These are phyloP conservation scores for Apamea sordens DNA, from an alignment of 2,888 invertebrate species.

Conservation along the genomic window DNA sequence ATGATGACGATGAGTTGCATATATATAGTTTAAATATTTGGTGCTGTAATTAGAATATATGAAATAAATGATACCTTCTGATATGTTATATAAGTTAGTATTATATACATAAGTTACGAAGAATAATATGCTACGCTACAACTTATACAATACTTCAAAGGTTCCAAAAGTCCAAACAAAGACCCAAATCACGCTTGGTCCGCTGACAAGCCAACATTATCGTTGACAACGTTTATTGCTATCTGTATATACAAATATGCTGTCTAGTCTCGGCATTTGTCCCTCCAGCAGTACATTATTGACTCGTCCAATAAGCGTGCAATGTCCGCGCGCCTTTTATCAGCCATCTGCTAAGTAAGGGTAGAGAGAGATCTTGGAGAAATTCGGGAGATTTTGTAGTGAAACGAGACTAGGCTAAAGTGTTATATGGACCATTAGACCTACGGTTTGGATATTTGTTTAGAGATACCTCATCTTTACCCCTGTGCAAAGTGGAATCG, in stretches of 20 bases:
- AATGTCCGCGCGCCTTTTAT: constrained; percentile 86
- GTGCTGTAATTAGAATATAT: no score
- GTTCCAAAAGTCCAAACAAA: constrained; percentile 53
- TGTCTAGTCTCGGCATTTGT: constrained; percentile 76
- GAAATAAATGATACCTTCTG: background rate
- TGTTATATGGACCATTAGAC: no score
- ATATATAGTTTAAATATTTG: no score
- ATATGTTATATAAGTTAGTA: background rate
- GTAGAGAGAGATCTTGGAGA: constrained; percentile 69
- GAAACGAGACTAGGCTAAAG: background rate
- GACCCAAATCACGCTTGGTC: constrained; percentile 73
- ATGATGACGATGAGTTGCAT: no score
- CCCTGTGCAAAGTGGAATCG: no score
- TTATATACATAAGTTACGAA: background rate
- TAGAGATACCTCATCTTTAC: no score
- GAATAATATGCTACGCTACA: background rate
- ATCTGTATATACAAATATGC: constrained; percentile 79
- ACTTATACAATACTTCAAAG: constrained; percentile 39
- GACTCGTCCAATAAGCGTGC: constrained; percentile 89
- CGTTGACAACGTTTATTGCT: constrained; percentile 84
- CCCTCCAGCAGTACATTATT: constrained; percentile 86
- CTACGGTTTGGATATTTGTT: no score
- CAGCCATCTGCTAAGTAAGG: constrained; percentile 61
- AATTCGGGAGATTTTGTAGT: background rate
- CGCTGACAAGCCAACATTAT: constrained; percentile 82